Percentiles rank a stretch among this genome's conserved stretches.
These are phyloP conservation scores for Melinaea menophilus DNA, from an alignment of 2,888 invertebrate genomes.

Conservation along the genomic window DNA sequence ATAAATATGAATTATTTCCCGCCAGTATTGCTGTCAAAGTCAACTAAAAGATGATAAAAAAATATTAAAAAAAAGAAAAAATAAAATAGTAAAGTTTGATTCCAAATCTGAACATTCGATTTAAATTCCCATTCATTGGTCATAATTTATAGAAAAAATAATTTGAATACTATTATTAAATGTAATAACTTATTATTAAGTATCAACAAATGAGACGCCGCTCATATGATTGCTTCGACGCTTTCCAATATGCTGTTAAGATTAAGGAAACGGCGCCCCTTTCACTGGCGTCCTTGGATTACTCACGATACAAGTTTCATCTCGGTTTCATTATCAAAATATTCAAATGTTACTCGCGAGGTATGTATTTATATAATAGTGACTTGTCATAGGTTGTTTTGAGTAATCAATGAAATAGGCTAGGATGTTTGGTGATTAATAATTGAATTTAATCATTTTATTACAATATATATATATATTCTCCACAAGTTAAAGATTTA, in stretches of 20 bases:
- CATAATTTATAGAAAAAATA: not conserved
- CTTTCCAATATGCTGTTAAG: slow-evolving; percentile 24
- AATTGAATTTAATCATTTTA: too few relatives aligned
- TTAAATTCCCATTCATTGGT: not conserved
- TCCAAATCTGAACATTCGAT: too few relatives aligned
- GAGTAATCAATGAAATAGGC: too few relatives aligned
- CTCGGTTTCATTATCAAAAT: slow-evolving; percentile 5
- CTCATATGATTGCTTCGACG: slow-evolving; percentile 13
- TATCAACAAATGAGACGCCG: not conserved
- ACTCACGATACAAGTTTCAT: slow-evolving; percentile 2
- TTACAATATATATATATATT: too few relatives aligned
- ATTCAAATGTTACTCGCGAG: not conserved
- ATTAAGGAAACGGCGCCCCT: slow-evolving; percentile 21
- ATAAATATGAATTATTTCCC: too few relatives aligned
- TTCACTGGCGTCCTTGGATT: slow-evolving; percentile 28
- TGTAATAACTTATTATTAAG: slow-evolving; percentile 2
- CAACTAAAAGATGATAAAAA: too few relatives aligned
- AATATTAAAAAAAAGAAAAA: too few relatives aligned
- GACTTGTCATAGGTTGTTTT: too few relatives aligned
- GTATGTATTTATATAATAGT: not conserved
- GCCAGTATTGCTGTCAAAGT: too few relatives aligned
- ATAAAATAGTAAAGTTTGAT: too few relatives aligned
- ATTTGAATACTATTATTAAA: not conserved
- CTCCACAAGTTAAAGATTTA: too few relatives aligned
- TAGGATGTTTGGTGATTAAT: too few relatives aligned